Evolutionary conservation across 2,797 vertebrate genomes (phyloP).

Genomic region (Fistularia tabacaria): DNA sequence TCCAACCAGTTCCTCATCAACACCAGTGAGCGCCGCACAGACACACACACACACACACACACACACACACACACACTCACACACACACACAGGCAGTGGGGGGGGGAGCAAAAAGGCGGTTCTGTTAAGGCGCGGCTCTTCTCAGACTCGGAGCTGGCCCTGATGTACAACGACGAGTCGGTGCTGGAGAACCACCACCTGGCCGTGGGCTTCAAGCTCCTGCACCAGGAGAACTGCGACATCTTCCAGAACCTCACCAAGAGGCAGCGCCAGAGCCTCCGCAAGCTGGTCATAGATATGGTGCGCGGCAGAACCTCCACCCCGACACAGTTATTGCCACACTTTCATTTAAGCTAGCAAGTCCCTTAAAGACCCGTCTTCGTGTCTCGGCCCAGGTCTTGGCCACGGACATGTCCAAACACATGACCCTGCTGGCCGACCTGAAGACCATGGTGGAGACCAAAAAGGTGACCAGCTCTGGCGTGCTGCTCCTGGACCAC

Average conservation of each 20-base stretch:
- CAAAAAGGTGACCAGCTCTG: constrained; percentile 97
- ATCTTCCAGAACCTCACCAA: constrained; percentile 98
- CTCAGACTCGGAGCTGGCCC: constrained; percentile 91
- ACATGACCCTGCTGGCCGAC: constrained; percentile 95
- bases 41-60: too few species aligned
- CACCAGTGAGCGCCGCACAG: constrained; percentile 76
- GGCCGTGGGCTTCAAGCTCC: constrained; percentile 93
- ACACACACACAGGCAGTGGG: too few species aligned
- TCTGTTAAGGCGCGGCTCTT: neutral
- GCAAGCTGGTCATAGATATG: constrained; percentile 97
- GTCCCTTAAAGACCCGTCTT: neutral
- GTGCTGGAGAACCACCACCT: constrained; percentile 98
- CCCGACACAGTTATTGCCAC: too few species aligned
- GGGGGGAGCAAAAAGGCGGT: too few species aligned
- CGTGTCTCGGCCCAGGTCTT: constrained; percentile 78
- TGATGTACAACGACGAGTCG: constrained; percentile 98
- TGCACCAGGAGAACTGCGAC: constrained; percentile 96
- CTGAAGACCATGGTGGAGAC: constrained; percentile 99
- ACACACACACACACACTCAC: too few species aligned
- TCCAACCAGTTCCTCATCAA: constrained; percentile 90
- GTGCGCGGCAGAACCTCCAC: constrained; percentile 59
- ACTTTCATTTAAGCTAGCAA: too few species aligned
- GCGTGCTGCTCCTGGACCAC: constrained; percentile 93
- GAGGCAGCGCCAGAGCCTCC: constrained; percentile 90
- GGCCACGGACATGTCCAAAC: constrained; percentile 99